Conservation (phyloP, 2,797 vertebrate genomes). For the Spheniscus humboldti region DNA sequence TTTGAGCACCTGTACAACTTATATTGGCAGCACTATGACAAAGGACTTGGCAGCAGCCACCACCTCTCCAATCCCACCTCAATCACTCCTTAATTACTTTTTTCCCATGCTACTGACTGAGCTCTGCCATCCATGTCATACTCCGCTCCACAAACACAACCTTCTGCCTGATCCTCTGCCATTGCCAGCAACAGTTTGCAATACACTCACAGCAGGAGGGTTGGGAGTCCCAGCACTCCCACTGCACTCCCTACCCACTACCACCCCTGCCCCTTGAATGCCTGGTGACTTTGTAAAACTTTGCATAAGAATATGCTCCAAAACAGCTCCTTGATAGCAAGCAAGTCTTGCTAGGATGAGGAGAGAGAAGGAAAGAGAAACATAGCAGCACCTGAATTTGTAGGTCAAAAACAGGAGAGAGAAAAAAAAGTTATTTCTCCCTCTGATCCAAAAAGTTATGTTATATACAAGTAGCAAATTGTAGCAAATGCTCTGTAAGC, state of each 20-base stretch:
- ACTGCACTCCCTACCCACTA: too few species aligned
- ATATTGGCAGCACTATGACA: neutral
- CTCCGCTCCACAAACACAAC: neutral
- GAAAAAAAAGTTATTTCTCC: neutral
- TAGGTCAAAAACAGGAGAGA: neutral
- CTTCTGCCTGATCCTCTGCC: neutral
- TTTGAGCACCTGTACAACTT: neutral
- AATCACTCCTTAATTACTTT: neutral
- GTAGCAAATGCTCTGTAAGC: neutral
- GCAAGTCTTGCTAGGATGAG: neutral
- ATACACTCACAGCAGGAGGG: neutral
- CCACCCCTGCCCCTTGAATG: too few species aligned
- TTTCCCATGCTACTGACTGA: neutral
- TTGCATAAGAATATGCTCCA: neutral
- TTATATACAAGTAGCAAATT: neutral
- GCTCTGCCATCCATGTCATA: neutral
- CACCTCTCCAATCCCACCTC: neutral
- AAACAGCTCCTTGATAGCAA: neutral
- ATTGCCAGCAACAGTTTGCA: neutral
- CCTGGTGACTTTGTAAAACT: neutral
- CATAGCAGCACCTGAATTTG: neutral
- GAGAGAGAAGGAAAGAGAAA: neutral
- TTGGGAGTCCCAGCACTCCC: neutral
- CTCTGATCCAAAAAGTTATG: neutral
- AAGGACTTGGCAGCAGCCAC: neutral